phyloP scores from a whole-genome alignment of 2,113 vertebrate genomes.

The Calonectris borealis region DNA sequence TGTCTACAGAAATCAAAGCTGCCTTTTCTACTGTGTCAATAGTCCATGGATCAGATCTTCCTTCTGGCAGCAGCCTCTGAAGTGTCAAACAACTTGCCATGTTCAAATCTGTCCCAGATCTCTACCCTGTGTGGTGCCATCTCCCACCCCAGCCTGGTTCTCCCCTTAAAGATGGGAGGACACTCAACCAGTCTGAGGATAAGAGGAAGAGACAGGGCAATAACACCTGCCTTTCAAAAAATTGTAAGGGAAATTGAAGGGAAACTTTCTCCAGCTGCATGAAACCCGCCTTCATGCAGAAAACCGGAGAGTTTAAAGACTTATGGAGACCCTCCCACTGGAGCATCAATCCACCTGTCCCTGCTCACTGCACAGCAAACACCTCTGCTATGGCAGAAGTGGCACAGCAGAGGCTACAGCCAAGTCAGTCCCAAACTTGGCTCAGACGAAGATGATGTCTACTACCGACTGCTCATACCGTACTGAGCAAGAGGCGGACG shows the following conservation, averaged over 20 bases:
- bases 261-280: neutral
- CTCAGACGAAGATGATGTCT: neutral
- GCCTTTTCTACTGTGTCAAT: neutral
- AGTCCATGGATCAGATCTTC: neutral
- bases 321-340: neutral
- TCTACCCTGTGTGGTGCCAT: neutral
- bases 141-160: neutral
- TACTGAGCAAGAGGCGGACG: neutral
- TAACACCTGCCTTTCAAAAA: neutral
- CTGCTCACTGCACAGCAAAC: neutral
- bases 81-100: neutral
- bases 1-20: slow-evolving; percentile 13
- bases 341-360: neutral
- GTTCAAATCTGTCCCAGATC: neutral
- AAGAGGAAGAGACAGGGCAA: neutral
- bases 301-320: neutral
- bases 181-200: neutral
- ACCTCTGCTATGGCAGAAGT: neutral
- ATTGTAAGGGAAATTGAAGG: neutral
- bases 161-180: neutral
- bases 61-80: neutral
- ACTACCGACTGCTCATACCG: neutral
- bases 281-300: neutral
- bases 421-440: neutral
- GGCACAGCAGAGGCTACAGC: neutral